Percentiles rank a stretch among this genome's conserved stretches.
Evolutionary conservation across 2,113 vertebrate genomes (phyloP).

Genomic region (Equus quagga): DNA sequence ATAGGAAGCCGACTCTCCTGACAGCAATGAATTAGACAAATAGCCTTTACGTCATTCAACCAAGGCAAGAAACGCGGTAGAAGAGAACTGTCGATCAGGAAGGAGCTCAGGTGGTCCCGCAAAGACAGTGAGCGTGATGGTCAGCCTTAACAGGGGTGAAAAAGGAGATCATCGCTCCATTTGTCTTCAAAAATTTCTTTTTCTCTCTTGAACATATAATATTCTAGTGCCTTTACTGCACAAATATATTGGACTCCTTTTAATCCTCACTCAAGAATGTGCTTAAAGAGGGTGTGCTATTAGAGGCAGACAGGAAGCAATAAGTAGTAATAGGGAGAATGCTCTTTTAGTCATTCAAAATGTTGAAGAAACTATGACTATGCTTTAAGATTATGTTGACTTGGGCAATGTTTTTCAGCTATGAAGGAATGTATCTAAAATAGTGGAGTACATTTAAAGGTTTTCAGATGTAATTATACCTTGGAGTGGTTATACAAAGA

Average conservation of each 20-base stretch:
- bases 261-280: background rate
- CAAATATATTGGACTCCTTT: background rate
- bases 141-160: background rate
- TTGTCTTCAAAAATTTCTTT: slow-evolving; percentile 46
- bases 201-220: slow-evolving; percentile 53
- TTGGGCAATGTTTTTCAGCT: slow-evolving; percentile 6
- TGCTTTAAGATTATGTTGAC: slow-evolving; percentile 35
- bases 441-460: background rate
- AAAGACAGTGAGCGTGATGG: slow-evolving; percentile 32
- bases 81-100: slow-evolving; percentile 69
- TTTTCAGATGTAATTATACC: background rate
- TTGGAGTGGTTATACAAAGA: background rate
- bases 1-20: slow-evolving; percentile 6
- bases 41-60: slow-evolving; percentile 44
- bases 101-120: background rate
- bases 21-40: slow-evolving; percentile 66
- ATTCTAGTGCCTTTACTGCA: slow-evolving; percentile 28
- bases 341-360: slow-evolving; percentile 44
- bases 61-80: slow-evolving; percentile 29
- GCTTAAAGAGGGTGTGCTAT: background rate
- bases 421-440: slow-evolving; percentile 35
- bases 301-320: slow-evolving; percentile 22
- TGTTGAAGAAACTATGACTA: background rate
- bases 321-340: slow-evolving; percentile 8
- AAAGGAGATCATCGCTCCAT: slow-evolving; percentile 51